Percentiles rank a stretch among this genome's conserved stretches.
phyloP scores from a whole-genome alignment of 2,797 vertebrate species.

The Pipistrellus kuhlii region DNA sequence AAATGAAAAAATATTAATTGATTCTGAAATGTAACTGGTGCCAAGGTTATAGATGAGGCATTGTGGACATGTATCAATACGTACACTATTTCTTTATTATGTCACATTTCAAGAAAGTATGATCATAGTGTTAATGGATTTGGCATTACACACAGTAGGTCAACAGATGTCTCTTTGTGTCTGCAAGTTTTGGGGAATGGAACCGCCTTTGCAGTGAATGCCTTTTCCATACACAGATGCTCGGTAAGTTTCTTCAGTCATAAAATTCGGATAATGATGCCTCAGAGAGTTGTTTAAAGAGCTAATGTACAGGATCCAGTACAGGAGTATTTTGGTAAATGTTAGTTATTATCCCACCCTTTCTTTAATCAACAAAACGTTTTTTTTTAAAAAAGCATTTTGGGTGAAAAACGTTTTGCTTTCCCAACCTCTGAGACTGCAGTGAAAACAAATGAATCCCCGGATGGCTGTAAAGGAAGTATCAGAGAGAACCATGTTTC shows the following conservation, averaged over 20 bases:
- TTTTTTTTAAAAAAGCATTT: slow-evolving; percentile 37
- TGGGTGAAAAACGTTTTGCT: not conserved
- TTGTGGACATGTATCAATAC: not conserved
- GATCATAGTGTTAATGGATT: slow-evolving; percentile 12
- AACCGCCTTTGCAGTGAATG: not conserved
- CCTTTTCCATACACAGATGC: not conserved
- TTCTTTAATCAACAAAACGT: slow-evolving; percentile 3
- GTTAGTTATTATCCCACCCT: not conserved
- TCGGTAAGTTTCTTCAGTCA: not conserved
- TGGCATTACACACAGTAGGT: not conserved
- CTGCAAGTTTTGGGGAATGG: not conserved
- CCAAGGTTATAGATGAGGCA: not conserved
- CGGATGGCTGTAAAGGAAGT: not conserved
- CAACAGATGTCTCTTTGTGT: not conserved
- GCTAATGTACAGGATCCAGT: not conserved
- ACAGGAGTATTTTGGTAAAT: not conserved
- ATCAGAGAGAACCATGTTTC: not conserved
- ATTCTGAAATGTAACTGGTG: not conserved
- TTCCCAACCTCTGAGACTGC: not conserved
- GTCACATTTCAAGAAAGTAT: slow-evolving; percentile 20
- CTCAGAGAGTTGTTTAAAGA: not conserved
- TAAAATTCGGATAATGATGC: not conserved
- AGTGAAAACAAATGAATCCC: not conserved
- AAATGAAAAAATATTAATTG: not conserved
- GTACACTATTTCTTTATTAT: not conserved